Evolutionary conservation across 2,888 invertebrate genomes (phyloP).

Genomic region (Papilio gigon): DNA sequence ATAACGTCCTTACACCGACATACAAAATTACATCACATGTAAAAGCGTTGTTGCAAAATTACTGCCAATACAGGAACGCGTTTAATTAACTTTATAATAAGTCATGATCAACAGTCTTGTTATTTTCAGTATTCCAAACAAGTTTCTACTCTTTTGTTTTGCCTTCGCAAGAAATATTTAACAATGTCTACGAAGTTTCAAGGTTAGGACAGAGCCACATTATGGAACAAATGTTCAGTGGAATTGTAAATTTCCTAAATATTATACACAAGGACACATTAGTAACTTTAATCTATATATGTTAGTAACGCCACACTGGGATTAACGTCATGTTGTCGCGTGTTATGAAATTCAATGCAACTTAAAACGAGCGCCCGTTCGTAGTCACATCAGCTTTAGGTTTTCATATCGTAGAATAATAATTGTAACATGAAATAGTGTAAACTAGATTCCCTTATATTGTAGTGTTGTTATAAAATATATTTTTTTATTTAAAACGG

Average conservation of each 20-base stretch:
- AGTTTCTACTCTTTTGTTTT: too few relatives aligned
- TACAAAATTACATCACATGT: background rate
- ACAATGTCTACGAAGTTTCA: too few relatives aligned
- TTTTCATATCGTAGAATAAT: slow-evolving; percentile 1
- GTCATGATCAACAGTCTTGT: too few relatives aligned
- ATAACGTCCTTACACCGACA: background rate
- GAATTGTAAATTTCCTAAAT: too few relatives aligned
- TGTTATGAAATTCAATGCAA: slow-evolving; percentile 22
- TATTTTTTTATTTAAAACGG: background rate
- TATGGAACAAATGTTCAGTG: too few relatives aligned
- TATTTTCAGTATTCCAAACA: too few relatives aligned
- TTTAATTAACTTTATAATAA: too few relatives aligned
- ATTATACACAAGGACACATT: background rate
- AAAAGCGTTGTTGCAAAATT: too few relatives aligned
- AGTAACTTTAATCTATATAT: background rate
- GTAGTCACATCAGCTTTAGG: slow-evolving; percentile 4
- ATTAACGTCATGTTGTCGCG: background rate
- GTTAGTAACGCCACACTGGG: background rate
- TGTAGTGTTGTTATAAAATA: background rate
- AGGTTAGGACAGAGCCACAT: too few relatives aligned
- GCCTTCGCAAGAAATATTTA: too few relatives aligned
- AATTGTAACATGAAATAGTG: background rate
- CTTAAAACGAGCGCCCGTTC: slow-evolving; percentile 2
- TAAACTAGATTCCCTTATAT: background rate
- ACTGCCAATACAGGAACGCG: too few relatives aligned